Evolutionary conservation across 2,797 vertebrate species (phyloP).

Genomic region (Sternotherus odoratus): DNA sequence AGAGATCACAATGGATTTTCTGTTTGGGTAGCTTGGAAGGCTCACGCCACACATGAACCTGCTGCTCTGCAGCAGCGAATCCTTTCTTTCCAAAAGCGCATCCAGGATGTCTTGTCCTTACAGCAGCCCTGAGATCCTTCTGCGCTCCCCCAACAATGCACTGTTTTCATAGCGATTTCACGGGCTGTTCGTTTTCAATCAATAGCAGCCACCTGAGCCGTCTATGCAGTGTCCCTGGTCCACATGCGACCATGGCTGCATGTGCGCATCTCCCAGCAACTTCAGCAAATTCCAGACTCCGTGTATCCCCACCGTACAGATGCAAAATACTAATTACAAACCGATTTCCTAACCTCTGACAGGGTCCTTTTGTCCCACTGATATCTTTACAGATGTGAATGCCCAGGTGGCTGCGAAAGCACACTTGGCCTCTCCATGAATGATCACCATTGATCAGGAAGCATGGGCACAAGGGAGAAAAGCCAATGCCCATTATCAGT

Average conservation of each 20-base stretch:
- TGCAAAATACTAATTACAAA: conserved; percentile 31
- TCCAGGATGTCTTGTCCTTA: not conserved
- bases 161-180: conserved; percentile 58
- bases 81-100: conserved; percentile 47
- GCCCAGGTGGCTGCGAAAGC: not conserved
- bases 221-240: not conserved
- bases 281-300: conserved; percentile 27
- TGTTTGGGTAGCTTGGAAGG: not conserved
- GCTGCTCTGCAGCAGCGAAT: conserved; percentile 31
- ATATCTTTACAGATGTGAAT: conserved; percentile 24
- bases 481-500: not conserved
- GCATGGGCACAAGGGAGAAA: conserved; percentile 37
- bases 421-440: conserved; percentile 30
- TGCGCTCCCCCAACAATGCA: conserved; percentile 16
- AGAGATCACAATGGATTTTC: not conserved
- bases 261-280: not conserved
- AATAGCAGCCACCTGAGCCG: conserved; percentile 19
- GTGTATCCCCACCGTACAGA: not conserved
- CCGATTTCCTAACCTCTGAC: conserved; percentile 6
- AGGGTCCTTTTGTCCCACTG: not conserved
- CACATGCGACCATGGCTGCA: not conserved
- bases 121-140: conserved; percentile 31
- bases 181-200: conserved; percentile 61
- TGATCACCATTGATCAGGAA: conserved; percentile 12
- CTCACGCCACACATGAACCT: not conserved